phyloP scores from a whole-genome alignment of 1,140 invertebrate species.

The Sinonovacula constricta region DNA sequence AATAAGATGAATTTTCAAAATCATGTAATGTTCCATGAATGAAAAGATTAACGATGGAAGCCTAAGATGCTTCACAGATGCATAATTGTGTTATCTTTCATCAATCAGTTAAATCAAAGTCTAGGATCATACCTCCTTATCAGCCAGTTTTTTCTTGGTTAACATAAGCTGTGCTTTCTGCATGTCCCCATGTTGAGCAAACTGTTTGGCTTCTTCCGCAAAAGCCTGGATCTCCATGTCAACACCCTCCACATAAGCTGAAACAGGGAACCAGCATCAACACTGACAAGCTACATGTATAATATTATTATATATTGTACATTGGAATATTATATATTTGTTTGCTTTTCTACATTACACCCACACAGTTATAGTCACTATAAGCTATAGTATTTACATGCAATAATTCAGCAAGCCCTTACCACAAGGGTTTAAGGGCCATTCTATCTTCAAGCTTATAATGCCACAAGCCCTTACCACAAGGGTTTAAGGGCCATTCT shows the following conservation, averaged over 20 bases:
- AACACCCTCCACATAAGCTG: constrained; percentile 61
- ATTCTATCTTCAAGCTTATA: too few species aligned
- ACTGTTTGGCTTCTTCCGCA: constrained; percentile 61
- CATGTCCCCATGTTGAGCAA: constrained; percentile 63
- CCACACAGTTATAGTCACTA: neutral
- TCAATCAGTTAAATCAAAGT: too few species aligned
- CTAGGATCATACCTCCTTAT: constrained; percentile 74
- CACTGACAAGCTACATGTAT: neutral
- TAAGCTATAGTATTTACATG: neutral
- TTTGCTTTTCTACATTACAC: neutral
- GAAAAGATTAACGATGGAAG: too few species aligned
- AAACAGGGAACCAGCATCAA: neutral
- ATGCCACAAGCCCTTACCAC: too few species aligned
- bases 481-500: too few species aligned
- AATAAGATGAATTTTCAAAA: too few species aligned
- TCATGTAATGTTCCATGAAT: too few species aligned
- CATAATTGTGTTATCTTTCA: too few species aligned
- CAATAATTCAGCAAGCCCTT: neutral
- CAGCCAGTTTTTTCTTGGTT: constrained; percentile 71
- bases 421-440: too few species aligned
- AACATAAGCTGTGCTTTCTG: constrained; percentile 70
- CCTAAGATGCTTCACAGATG: too few species aligned
- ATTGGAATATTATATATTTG: too few species aligned
- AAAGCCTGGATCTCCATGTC: constrained; percentile 59
- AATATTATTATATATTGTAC: too few species aligned